Base-by-base conservation (phyloP, 53 echinoderm and acorn worm genomes). In the Apostichopus leukothele region DNA sequence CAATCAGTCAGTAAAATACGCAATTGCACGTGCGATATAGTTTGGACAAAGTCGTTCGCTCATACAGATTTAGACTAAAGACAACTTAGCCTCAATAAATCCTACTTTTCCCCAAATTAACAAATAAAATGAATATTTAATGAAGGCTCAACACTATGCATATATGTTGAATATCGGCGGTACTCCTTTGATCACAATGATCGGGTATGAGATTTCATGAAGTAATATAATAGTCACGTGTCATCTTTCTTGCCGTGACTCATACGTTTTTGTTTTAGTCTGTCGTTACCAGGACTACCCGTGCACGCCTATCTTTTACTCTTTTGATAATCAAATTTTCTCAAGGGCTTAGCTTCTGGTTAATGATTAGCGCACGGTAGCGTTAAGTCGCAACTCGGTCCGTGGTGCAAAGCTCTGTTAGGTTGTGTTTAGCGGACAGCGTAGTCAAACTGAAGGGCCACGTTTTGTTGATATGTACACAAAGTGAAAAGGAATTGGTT, bases 381-480 rank as follows among this genome's bases (percentile, higher is more conserved):
- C 79, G 52, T 79, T 79, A 79, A 79, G 79, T 79, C 79, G 79
- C 79, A 79, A 79, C 79, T 50, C 79, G 79, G 79, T 79, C 53
- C 79, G 79, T 79, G 79, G n/a, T 50, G n/a, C n/a, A 79, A 79
- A 52, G 52, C 79, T 79, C 52, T 79, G 8, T 39, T 79, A 51
- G 53, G 51, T 13, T 51, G 50, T 6, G 18, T 79, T 79, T 52
- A 53, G 51, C n/a, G 79, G 53, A 19, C 51, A 79, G 53, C 79
- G 79, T 79, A 51, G 16, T 53, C 79, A 79, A 53, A 53, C 13
- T 79, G 39, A 50, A 79, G 79, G 79, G 79, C 53, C 79, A 51
- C 51, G 52, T 51, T 52, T 79, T 79, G 79, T 51, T 79, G 79
- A 53, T 79, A 53, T 79, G 79, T 79, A 79, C 79, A 79, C 79